Evolutionary conservation across 2,797 vertebrate species (phyloP).

Genomic region (Gallinago nigripennis): DNA sequence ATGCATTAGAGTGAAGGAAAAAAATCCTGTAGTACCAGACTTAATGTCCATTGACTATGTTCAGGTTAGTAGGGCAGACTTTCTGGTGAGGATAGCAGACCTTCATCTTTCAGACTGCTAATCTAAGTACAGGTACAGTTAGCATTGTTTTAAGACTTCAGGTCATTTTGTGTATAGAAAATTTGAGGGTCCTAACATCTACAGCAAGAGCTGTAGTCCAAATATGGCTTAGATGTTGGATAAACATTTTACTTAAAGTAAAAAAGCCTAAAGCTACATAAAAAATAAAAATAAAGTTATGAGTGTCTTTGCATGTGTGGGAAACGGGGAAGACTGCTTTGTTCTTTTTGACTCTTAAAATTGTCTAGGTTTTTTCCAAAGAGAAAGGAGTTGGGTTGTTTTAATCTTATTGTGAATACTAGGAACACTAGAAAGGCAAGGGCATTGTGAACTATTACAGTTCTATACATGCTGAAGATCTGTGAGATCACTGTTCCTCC

Average conservation of each 20-base stretch:
- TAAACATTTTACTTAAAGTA: not conserved
- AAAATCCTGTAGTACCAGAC: not conserved
- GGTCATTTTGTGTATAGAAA: not conserved
- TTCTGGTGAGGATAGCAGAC: not conserved
- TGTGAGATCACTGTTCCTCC: not conserved
- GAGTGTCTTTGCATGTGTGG: not conserved
- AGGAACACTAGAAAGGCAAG: fast-evolving
- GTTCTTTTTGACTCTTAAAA: not conserved
- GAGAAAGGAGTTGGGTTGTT: not conserved
- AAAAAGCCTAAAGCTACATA: not conserved
- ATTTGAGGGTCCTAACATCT: not conserved
- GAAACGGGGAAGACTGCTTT: not conserved
- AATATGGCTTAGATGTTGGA: not conserved
- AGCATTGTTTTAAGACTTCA: not conserved
- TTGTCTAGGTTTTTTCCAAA: not conserved
- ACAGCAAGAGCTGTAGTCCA: not conserved
- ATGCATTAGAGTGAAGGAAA: not conserved
- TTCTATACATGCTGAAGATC: not conserved
- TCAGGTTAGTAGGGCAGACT: not conserved
- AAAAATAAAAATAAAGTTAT: not conserved
- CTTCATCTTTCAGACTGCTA: not conserved
- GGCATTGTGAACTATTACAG: not conserved
- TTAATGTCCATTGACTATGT: not conserved
- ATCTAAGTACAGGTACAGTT: not conserved
- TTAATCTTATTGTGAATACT: not conserved